These are phyloP conservation scores for Drosophila kurseongensis DNA, from an alignment of 1,140 invertebrate species.

Conservation along the genomic window DNA sequence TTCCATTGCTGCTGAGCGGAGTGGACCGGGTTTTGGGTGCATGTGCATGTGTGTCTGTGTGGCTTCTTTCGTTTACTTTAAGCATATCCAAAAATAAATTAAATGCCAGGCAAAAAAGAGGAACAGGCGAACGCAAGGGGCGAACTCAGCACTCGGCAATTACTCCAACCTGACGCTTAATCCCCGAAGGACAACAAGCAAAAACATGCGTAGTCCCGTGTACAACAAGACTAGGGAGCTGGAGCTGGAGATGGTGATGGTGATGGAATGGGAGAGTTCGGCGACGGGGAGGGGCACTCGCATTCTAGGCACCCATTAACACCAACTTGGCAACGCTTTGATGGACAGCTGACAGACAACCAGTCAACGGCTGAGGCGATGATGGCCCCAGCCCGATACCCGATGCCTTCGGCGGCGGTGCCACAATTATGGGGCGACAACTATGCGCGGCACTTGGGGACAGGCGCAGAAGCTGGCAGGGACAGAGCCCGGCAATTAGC, in stretches of 20 bases:
- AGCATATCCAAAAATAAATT: conserved; percentile 83
- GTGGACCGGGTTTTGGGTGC: conserved; percentile 23
- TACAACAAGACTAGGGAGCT: conserved; percentile 57
- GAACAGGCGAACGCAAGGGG: conserved; percentile 20
- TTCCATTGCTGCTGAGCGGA: conserved; percentile 68
- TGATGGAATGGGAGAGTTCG: conserved; percentile 17
- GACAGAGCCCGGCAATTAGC: conserved; percentile 67
- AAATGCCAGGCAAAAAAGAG: conserved; percentile 68
- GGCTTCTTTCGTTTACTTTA: conserved; percentile 69
- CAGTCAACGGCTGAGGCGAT: conserved; percentile 62
- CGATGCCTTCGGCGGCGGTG: conserved; percentile 29
- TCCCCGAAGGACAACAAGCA: conserved; percentile 81
- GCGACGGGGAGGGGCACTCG: conserved; percentile 33
- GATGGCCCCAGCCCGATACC: conserved; percentile 22
- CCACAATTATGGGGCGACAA: conserved; percentile 80
- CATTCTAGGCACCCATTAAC: conserved; percentile 82
- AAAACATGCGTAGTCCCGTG: conserved; percentile 76
- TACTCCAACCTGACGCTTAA: conserved; percentile 78
- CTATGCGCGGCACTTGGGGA: conserved; percentile 79
- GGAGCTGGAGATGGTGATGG: neutral
- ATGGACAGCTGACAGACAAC: conserved; percentile 80
- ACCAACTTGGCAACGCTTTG: conserved; percentile 80
- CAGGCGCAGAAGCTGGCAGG: conserved; percentile 42
- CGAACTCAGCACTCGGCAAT: conserved; percentile 57
- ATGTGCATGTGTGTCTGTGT: conserved; percentile 37